Evolutionary conservation across 2,113 vertebrate species (phyloP).

Genomic region (Muscicapa adusta): DNA sequence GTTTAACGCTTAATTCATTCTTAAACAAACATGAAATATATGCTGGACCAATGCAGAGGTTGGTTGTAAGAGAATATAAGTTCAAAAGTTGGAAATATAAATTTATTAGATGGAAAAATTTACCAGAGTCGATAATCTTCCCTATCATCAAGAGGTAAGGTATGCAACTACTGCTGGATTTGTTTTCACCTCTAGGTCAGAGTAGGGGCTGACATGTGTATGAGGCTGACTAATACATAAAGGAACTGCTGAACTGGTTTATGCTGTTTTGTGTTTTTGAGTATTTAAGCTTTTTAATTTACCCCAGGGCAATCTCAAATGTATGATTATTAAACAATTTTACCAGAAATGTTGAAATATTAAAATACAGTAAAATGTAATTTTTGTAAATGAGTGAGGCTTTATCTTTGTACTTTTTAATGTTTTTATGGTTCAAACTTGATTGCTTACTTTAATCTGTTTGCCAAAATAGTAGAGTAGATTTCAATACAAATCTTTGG

Average conservation of each 20-base stretch:
- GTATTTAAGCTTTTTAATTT: not conserved
- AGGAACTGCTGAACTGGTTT: not conserved
- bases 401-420: not conserved
- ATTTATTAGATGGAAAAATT: not conserved
- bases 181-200: accelerated
- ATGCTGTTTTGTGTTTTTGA: not conserved
- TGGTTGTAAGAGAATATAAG: not conserved
- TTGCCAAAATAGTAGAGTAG: not conserved
- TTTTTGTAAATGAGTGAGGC: not conserved
- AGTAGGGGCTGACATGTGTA: not conserved
- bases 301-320: not conserved
- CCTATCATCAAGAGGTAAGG: not conserved
- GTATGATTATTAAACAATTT: not conserved
- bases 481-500: not conserved
- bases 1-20: not conserved
- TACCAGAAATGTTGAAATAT: not conserved
- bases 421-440: not conserved
- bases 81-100: not conserved
- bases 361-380: not conserved
- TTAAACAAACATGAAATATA: not conserved
- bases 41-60: not conserved
- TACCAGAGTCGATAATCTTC: accelerated
- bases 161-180: not conserved
- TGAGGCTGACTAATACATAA: not conserved
- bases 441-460: not conserved